Conservation (phyloP, 2,888 invertebrate species). For the Cancer borealis region DNA sequence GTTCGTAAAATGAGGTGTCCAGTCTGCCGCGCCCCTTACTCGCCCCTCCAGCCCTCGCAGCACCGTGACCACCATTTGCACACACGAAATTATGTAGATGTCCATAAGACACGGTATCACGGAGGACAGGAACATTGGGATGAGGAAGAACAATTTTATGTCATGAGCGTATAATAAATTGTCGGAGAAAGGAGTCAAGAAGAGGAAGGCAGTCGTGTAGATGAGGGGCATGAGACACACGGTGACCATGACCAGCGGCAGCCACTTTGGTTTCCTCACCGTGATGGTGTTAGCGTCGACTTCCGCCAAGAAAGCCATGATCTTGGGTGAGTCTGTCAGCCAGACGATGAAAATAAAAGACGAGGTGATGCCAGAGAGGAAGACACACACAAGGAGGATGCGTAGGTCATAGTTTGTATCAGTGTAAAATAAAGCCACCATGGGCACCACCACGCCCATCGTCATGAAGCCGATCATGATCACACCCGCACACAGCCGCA, state of each 20-base stretch:
- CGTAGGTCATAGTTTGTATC: not conserved
- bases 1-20: not conserved
- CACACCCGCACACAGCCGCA: not conserved
- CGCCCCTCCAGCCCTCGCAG: not conserved
- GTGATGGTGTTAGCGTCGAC: not conserved
- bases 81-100: not conserved
- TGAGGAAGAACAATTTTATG: not conserved
- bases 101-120: constrained; percentile 15
- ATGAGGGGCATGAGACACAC: not conserved
- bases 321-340: not conserved
- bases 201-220: not conserved
- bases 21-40: not conserved
- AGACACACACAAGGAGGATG: not conserved
- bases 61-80: not conserved
- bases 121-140: constrained; percentile 18
- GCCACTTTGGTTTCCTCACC: not conserved
- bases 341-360: constrained; percentile 3
- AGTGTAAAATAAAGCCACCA: not conserved
- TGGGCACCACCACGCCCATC: not conserved
- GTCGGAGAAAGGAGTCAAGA: constrained; percentile 24
- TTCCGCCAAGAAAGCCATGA: constrained; percentile 37
- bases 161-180: not conserved
- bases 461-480: not conserved
- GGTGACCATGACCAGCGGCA: not conserved
- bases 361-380: not conserved